Base-by-base conservation (phyloP, 2,888 invertebrate genomes). In the Pachycephus smyrnensis region DNA sequence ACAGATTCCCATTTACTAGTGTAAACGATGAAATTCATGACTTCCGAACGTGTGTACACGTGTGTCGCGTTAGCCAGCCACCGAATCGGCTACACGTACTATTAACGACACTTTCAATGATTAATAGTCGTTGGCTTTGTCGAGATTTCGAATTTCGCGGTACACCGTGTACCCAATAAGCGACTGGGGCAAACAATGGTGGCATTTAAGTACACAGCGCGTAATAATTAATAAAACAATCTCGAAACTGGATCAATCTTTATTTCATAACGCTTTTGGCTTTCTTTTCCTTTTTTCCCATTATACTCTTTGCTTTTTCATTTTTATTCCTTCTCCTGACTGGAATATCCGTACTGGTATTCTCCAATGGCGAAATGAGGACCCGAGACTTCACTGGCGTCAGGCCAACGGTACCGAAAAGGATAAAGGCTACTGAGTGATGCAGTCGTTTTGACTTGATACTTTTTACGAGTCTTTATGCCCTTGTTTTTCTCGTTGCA, bases 401-500 rank as follows among this genome's bases (percentile, higher is more conserved):
- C 23, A 15, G 23, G 55, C 55, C 55, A 55, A 23, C 6, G 9
- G 23, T 23, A 55, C 15, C 55, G 55, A 55, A 23, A 55, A 9
- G 55, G 23, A 55, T 55, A 55, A 55, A 55, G 55, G 23, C 55
- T 55, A 55, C 55, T 23, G 55, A 55, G 55, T 55, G 55, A 55
- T 55, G 55, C 23, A 55, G 23, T 55, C 55, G 55, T 55, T 55
- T 55, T 55, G 55, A 55, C 55, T 55, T 55, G 55, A 23, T 55
- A 55, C 55, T 23, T 55, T 55, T 55, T 23, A 55, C 55, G 23
- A 23, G 55, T 55, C 55, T 55, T 55, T 23, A 55, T 55, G 55
- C 23, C 55, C 55, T 55, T 88, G 77, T 90, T 90, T 86, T 84
- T 82, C 79, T 83, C 84, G 86, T 92, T 93, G 80, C 91, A 94